These are phyloP conservation scores for Phaethornis superciliosus DNA, from an alignment of 2,113 vertebrate species.

Conservation along the genomic window DNA sequence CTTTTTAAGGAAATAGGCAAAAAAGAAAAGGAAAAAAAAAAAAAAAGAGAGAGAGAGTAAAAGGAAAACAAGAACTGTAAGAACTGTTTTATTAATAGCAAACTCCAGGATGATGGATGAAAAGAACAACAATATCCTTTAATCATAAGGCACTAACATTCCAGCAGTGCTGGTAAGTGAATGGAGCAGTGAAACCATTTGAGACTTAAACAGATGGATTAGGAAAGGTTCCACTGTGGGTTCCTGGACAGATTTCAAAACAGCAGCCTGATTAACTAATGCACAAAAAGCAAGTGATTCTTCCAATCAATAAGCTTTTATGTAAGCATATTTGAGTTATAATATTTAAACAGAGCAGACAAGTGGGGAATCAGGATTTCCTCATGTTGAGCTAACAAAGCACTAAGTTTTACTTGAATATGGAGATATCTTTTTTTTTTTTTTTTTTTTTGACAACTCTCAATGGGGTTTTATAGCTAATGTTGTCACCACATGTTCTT, in stretches of 20 bases:
- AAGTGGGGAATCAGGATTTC: conserved; percentile 56
- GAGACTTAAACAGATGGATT: conserved; percentile 76
- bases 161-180: conserved; percentile 66
- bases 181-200: conserved; percentile 70
- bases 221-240: conserved; percentile 70
- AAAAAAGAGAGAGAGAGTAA: too few species aligned
- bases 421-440: not conserved
- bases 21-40: not conserved
- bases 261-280: conserved; percentile 74
- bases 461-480: not conserved
- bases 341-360: conserved; percentile 63
- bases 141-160: conserved; percentile 74
- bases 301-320: conserved; percentile 71
- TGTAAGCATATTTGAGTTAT: conserved; percentile 68
- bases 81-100: conserved; percentile 65
- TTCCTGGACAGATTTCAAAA: conserved; percentile 74
- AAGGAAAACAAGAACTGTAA: not conserved
- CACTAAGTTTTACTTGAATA: conserved; percentile 31
- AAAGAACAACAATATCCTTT: conserved; percentile 75
- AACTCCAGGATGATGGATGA: conserved; percentile 70
- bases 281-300: conserved; percentile 71
- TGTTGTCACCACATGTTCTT: conserved; percentile 23
- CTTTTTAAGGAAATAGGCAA: not conserved
- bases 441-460: not conserved
- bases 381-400: conserved; percentile 45